A percentile compares a stretch with the other conserved stretches of the same genome.
These are phyloP conservation scores for Thunnus albacares DNA, from an alignment of 2,797 vertebrate genomes.

Conservation along the genomic window DNA sequence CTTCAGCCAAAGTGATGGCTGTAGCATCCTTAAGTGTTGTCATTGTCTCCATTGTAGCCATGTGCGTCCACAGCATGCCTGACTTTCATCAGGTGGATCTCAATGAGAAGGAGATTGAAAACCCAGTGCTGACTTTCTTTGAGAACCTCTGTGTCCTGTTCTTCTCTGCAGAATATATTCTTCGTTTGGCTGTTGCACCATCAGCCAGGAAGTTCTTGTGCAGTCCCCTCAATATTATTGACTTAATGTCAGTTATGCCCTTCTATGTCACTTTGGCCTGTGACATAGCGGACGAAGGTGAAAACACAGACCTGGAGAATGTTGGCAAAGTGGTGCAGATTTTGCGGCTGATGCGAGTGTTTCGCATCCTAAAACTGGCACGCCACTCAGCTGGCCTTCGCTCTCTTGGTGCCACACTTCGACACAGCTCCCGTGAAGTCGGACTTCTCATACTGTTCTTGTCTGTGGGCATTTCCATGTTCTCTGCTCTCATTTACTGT, in stretches of 20 bases:
- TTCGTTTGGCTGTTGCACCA: slow-evolving; percentile 90
- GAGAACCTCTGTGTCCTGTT: slow-evolving; percentile 92
- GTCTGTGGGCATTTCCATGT: slow-evolving; percentile 95
- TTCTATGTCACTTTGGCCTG: slow-evolving; percentile 92
- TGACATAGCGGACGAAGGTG: slow-evolving; percentile 88
- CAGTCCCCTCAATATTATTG: slow-evolving; percentile 93
- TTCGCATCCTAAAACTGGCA: slow-evolving; percentile 96
- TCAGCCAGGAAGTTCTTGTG: slow-evolving; percentile 91
- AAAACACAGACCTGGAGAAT: slow-evolving; percentile 92
- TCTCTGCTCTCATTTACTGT: slow-evolving; percentile 94
- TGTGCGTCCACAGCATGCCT: slow-evolving; percentile 97
- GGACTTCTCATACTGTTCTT: slow-evolving; percentile 94
- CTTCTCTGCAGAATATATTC: slow-evolving; percentile 91
- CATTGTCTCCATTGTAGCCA: slow-evolving; percentile 92
- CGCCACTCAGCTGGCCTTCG: slow-evolving; percentile 95
- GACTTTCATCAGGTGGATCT: slow-evolving; percentile 89
- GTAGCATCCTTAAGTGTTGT: slow-evolving; percentile 91
- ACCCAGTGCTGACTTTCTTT: slow-evolving; percentile 89
- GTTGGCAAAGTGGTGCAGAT: slow-evolving; percentile 97
- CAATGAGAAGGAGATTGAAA: slow-evolving; percentile 88
- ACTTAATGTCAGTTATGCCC: slow-evolving; percentile 92
- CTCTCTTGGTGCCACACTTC: slow-evolving; percentile 93
- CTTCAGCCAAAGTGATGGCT: slow-evolving; percentile 91
- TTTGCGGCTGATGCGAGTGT: slow-evolving; percentile 94
- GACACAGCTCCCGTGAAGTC: slow-evolving; percentile 93